Evolutionary conservation across 2,888 invertebrate genomes (phyloP).

Genomic region (Capitulum mitella): DNA sequence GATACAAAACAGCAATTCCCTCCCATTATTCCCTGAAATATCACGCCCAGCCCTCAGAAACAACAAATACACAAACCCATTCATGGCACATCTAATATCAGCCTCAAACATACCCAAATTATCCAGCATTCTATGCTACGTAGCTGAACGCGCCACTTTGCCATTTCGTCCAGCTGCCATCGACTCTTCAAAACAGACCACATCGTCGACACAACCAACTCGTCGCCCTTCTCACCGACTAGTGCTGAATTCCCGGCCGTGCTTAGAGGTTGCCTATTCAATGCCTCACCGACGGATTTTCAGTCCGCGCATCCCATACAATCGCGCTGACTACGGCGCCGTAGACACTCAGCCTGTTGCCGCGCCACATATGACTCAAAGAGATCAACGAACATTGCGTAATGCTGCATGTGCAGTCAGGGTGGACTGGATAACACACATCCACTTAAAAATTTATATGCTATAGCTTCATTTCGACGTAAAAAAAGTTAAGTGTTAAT

Average conservation of each 20-base stretch:
- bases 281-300: background rate
- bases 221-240: background rate
- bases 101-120: background rate
- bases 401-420: too few species aligned
- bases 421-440: too few species aligned
- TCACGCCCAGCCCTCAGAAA: too few species aligned
- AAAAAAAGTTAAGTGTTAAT: too few species aligned
- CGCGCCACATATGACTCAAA: background rate
- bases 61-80: too few species aligned
- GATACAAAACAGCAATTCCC: too few species aligned
- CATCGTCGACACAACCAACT: background rate
- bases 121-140: background rate
- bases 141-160: background rate
- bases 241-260: background rate
- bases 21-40: too few species aligned
- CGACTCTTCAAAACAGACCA: background rate
- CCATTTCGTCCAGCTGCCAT: background rate
- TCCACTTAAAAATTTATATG: too few species aligned
- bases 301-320: background rate
- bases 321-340: background rate
- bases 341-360: background rate
- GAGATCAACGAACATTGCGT: too few species aligned
- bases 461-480: too few species aligned
- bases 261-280: background rate
- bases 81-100: too few species aligned